These are phyloP conservation scores for Drosophila melanosoma DNA, from an alignment of 2,888 invertebrate genomes.

Conservation along the genomic window DNA sequence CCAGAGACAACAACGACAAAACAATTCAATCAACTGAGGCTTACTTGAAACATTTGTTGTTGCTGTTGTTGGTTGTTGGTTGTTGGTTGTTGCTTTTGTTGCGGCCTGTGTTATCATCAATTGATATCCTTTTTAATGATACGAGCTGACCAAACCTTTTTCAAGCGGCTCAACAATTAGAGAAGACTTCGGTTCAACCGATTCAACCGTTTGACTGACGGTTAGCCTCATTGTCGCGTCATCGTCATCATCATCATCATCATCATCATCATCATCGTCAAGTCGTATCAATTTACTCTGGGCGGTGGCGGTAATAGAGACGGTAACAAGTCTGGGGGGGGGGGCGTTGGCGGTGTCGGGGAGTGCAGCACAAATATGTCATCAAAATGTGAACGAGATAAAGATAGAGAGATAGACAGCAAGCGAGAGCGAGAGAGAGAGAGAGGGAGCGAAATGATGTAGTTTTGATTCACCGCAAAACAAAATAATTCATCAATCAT, in stretches of 20 bases:
- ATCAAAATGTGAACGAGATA: slow-evolving; percentile 59
- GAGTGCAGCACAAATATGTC: slow-evolving; percentile 65
- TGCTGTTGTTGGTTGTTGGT: slow-evolving; percentile 35
- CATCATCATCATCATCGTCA: slow-evolving; percentile 29
- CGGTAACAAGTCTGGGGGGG: slow-evolving; percentile 16
- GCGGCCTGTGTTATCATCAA: slow-evolving; percentile 67
- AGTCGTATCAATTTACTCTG: slow-evolving; percentile 59
- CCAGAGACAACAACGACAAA: slow-evolving; percentile 48
- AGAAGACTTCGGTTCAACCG: slow-evolving; percentile 45
- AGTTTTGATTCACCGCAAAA: slow-evolving; percentile 80
- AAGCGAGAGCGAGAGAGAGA: background rate
- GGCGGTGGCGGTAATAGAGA: slow-evolving; percentile 56
- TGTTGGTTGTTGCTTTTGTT: slow-evolving; percentile 29
- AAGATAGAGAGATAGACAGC: background rate
- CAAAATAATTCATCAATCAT: slow-evolving; percentile 81
- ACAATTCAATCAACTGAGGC: slow-evolving; percentile 76
- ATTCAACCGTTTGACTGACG: slow-evolving; percentile 35
- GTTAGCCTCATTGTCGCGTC: slow-evolving; percentile 44
- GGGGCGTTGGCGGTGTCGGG: background rate
- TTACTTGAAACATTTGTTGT: slow-evolving; percentile 29
- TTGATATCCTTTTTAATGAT: slow-evolving; percentile 79
- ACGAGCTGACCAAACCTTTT: slow-evolving; percentile 74
- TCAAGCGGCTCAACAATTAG: slow-evolving; percentile 65
- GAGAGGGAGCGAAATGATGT: slow-evolving; percentile 56
- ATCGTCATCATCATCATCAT: slow-evolving; percentile 27